Evolutionary conservation across 1,140 invertebrate species (phyloP), one percentile per base, ranked within the genome.

Genomic region (Aphelinus atriplicis): DNA sequence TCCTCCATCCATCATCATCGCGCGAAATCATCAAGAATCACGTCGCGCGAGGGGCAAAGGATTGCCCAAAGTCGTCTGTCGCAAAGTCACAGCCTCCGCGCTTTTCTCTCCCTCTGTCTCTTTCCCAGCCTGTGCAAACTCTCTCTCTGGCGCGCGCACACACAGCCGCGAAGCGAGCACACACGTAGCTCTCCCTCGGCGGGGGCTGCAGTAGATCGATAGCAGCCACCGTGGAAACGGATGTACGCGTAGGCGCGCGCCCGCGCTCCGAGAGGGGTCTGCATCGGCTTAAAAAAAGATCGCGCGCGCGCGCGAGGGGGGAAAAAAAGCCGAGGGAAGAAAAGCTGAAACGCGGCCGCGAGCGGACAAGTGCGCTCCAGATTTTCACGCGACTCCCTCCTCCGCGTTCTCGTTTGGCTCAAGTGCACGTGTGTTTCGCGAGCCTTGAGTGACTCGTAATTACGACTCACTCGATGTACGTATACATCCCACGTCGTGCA

Each of bases 71-170:
- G 51, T 53, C 4, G 9, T 53, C 51, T 53, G 51, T 9, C 4
- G 9, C 51, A 26, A 26, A n/a, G 50, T 67, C 72, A 9, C 46
- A 61, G 47, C 45, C 48, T 67, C 68, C 60, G 26, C 64, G 76
- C 76, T 58, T 69, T 73, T 72, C 65, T 79, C 72, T 73, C 72
- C 73, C 76, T 80, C 73, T 76, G 74, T 79, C 76, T 77, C 78
- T 79, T 75, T 79, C 77, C 43, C 74, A 75, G 43, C 78, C 61
- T 72, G 75, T 76, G 51, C 51, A 4, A 53, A 9, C 79, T 71
- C 76, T 77, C 77, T 79, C 79, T 80, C 73, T 77, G 69, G 69
- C 67, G 61, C 62, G 43, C 62, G 64, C 64, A 66, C 48, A 66
- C 42, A 42, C 62, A 64, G 43, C n/a, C 62, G 9, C 7, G 62